Evolutionary conservation across 2,113 vertebrate genomes (phyloP).

Genomic region (Dasyornis broadbenti): DNA sequence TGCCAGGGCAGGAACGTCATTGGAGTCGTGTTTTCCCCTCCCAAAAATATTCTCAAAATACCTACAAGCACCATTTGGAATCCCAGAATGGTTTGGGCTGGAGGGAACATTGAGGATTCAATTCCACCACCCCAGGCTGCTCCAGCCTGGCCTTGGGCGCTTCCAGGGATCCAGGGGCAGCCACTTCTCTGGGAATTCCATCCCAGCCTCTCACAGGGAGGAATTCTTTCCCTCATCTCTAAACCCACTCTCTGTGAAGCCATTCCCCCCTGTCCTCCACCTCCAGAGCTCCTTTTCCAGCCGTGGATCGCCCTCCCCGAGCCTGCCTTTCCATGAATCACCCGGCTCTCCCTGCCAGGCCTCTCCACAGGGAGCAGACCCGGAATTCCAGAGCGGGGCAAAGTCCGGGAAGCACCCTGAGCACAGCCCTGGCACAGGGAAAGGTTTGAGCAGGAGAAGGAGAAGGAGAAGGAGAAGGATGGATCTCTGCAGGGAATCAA

Average conservation of each 20-base stretch:
- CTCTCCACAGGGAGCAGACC: not conserved
- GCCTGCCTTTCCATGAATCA: fast-evolving
- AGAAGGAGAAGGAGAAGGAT: fast-evolving
- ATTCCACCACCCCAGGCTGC: fast-evolving
- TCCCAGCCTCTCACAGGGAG: not conserved
- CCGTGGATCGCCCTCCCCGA: not conserved
- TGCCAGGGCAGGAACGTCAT: no score
- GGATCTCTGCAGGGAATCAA: not conserved
- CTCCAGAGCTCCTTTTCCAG: not conserved
- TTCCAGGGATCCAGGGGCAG: not conserved
- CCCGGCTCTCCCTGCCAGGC: not conserved
- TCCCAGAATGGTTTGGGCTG: fast-evolving
- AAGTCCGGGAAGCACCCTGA: conserved; percentile 20
- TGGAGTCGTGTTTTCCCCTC: no score
- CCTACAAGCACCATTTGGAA: fast-evolving
- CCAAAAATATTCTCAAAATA: no score
- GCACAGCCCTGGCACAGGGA: not conserved
- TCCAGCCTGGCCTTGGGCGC: not conserved
- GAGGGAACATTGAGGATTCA: not conserved
- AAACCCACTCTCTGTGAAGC: no score
- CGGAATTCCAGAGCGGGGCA: not conserved
- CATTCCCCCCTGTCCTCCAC: fast-evolving
- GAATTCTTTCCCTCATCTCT: not conserved
- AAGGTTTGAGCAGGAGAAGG: fast-evolving
- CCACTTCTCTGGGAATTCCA: not conserved